Evolutionary conservation across 2,888 invertebrate genomes (phyloP).

Genomic region (Miltochrista miniata): DNA sequence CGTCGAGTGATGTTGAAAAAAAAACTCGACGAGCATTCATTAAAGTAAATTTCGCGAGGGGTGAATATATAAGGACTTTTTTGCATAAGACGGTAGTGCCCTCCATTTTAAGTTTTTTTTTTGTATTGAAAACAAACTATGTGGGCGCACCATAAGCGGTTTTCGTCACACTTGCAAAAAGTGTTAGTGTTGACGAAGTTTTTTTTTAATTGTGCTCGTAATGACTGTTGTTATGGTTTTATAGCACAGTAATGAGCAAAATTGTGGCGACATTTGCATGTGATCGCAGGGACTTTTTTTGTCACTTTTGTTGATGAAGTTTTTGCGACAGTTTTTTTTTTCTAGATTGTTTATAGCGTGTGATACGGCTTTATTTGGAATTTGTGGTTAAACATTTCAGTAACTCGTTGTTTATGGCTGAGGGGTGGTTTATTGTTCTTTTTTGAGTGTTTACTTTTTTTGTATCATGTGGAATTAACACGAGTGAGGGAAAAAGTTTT

Average conservation of each 20-base stretch:
- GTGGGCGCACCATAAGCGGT: conserved; percentile 80
- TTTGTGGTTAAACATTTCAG: conserved; percentile 80
- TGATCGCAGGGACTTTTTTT: conserved; percentile 75
- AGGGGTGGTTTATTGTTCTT: conserved; percentile 69
- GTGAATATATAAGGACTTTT: conserved; percentile 83
- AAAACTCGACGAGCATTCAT: conserved; percentile 79
- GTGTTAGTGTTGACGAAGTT: conserved; percentile 68
- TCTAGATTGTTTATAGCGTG: conserved; percentile 64
- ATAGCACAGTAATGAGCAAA: conserved; percentile 76
- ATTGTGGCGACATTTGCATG: conserved; percentile 79
- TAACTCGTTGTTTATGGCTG: conserved; percentile 69
- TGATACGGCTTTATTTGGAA: conserved; percentile 73
- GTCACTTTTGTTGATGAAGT: conserved; percentile 72
- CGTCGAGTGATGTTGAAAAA: conserved; percentile 64
- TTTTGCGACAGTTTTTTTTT: conserved; percentile 66
- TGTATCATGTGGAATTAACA: conserved; percentile 51
- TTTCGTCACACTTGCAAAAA: conserved; percentile 81
- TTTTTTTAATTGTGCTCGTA: conserved; percentile 80
- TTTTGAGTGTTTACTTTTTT: conserved; percentile 60
- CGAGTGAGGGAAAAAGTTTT: conserved; percentile 29
- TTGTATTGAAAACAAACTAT: conserved; percentile 74
- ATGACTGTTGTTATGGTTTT: conserved; percentile 81
- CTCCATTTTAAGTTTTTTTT: conserved; percentile 68
- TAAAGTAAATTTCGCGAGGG: conserved; percentile 81
- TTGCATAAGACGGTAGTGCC: conserved; percentile 82